phyloP scores from a whole-genome alignment of 2,888 invertebrate genomes.

The Microctonus hyperodae region DNA sequence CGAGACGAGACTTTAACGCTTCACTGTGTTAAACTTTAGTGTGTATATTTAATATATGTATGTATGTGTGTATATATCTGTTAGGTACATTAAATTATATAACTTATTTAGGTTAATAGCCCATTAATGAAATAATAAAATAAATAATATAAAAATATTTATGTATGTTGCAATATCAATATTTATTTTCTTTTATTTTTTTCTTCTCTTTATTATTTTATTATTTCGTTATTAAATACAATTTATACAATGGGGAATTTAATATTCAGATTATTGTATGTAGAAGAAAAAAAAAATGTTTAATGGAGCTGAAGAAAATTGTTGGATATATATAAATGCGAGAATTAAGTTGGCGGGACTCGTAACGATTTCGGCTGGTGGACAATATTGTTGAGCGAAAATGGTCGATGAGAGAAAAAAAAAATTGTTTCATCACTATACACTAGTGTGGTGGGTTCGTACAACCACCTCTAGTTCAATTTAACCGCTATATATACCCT shows the following conservation, averaged over 20 bases:
- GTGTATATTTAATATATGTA: too few relatives aligned
- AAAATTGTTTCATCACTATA: constrained; percentile 8
- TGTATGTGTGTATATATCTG: too few relatives aligned
- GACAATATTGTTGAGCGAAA: constrained; percentile 27
- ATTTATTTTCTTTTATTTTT: too few relatives aligned
- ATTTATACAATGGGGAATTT: too few relatives aligned
- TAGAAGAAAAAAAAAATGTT: background rate
- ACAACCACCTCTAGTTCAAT: background rate
- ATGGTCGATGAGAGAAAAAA: constrained; percentile 26
- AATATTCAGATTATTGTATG: too few relatives aligned
- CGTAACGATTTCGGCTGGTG: constrained; percentile 24
- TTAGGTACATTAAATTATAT: background rate
- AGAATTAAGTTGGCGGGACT: background rate
- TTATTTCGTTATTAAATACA: too few relatives aligned
- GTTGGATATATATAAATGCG: background rate
- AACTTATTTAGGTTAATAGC: background rate
- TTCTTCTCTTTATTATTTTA: too few relatives aligned
- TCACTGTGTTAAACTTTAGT: constrained; percentile 3
- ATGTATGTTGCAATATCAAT: too few relatives aligned
- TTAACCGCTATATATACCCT: background rate
- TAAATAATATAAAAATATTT: background rate
- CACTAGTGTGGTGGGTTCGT: background rate
- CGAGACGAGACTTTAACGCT: constrained; percentile 8
- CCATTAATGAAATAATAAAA: background rate
- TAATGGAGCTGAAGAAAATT: background rate